Conservation (phyloP, 1,140 invertebrate species). For the Bicyclus anynana region DNA sequence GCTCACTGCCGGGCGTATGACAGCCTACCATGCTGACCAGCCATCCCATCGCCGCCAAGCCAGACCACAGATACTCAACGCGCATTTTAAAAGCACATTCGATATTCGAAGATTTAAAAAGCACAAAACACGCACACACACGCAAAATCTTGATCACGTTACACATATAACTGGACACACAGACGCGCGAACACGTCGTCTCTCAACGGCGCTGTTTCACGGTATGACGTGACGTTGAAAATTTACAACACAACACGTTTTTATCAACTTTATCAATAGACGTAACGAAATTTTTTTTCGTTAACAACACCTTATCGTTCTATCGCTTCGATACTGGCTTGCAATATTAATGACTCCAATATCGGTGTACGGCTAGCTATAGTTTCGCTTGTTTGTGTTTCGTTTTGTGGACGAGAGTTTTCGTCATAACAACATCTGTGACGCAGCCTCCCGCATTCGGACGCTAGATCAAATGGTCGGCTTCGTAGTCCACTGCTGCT, state of each 20-base stretch:
- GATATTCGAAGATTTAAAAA: slow-evolving; percentile 28
- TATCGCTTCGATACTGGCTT: slow-evolving; percentile 30
- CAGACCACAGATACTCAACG: slow-evolving; percentile 50
- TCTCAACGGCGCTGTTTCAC: slow-evolving; percentile 23
- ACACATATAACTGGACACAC: slow-evolving; percentile 36
- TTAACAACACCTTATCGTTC: slow-evolving; percentile 42
- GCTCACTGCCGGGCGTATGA: slow-evolving; percentile 52
- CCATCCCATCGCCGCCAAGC: slow-evolving; percentile 52
- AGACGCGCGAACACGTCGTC: slow-evolving; percentile 34
- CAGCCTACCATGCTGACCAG: slow-evolving; percentile 51
- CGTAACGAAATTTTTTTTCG: slow-evolving; percentile 42
- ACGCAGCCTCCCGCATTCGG: slow-evolving; percentile 40
- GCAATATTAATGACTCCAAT: slow-evolving; percentile 26
- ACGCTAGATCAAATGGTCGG: slow-evolving; percentile 30
- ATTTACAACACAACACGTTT: slow-evolving; percentile 27
- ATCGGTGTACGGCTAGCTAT: neutral
- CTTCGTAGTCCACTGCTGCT: slow-evolving; percentile 59
- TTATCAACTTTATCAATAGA: slow-evolving; percentile 32
- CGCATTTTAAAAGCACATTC: slow-evolving; percentile 59
- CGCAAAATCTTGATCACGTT: slow-evolving; percentile 8
- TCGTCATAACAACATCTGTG: slow-evolving; percentile 45
- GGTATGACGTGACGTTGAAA: slow-evolving; percentile 34
- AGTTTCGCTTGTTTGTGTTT: neutral
- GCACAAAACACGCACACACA: slow-evolving; percentile 36
- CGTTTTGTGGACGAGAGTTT: slow-evolving; percentile 33